A percentile compares a stretch with the other conserved stretches of the same genome.
phyloP scores from a whole-genome alignment of 2,888 invertebrate species.

The Aethes cnicana region DNA sequence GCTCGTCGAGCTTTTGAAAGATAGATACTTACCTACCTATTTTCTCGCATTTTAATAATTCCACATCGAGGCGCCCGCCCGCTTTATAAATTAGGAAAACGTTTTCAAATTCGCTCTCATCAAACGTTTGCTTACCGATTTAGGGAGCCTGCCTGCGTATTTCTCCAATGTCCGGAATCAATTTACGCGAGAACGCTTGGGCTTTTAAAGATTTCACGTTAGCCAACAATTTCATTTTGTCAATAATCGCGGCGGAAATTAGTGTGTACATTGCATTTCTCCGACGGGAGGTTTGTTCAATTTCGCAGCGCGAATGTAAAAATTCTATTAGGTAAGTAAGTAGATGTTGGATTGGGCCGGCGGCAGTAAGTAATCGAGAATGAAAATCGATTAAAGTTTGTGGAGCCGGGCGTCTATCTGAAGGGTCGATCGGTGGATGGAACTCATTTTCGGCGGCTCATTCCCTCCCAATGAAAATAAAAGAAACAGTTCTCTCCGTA shows the following conservation, averaged over 20 bases:
- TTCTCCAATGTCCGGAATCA: conserved; percentile 70
- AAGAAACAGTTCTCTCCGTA: conserved; percentile 42
- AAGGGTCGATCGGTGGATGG: conserved; percentile 52
- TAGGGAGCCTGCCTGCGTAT: conserved; percentile 50
- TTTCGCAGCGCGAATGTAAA: conserved; percentile 55
- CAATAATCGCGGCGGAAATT: conserved; percentile 64
- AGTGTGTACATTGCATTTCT: conserved; percentile 71
- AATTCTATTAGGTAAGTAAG: conserved; percentile 62
- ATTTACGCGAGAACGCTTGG: conserved; percentile 67
- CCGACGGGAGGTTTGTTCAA: conserved; percentile 47
- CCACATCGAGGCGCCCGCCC: conserved; percentile 45
- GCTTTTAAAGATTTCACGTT: conserved; percentile 66
- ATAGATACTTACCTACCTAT: too few species aligned
- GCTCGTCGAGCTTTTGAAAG: conserved; percentile 7
- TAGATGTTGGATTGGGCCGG: conserved; percentile 51
- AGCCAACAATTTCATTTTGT: conserved; percentile 49
- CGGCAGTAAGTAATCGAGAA: conserved; percentile 46
- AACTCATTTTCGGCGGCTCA: conserved; percentile 53
- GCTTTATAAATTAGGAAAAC: conserved; percentile 69
- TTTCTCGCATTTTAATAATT: conserved; percentile 34
- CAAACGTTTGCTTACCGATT: conserved; percentile 69
- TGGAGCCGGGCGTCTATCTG: conserved; percentile 43
- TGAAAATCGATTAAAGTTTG: conserved; percentile 63
- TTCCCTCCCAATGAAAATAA: conserved; percentile 47
- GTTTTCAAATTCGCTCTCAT: conserved; percentile 69